Evolutionary conservation across 2,888 invertebrate genomes (phyloP).

Genomic region (Rhyacophila evoluta): DNA sequence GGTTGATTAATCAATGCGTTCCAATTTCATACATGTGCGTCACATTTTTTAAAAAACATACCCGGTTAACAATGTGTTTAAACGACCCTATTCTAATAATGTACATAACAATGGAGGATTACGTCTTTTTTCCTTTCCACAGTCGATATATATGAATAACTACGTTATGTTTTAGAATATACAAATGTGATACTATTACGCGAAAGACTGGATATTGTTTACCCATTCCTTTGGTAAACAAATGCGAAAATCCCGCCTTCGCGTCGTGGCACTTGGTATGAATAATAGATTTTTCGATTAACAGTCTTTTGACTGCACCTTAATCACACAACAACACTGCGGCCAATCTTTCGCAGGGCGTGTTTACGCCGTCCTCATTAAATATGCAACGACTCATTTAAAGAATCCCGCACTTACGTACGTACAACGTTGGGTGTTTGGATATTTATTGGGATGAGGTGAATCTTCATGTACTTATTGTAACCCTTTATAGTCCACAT

Average conservation of each 20-base stretch:
- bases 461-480: too few relatives aligned
- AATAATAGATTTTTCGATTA: slow-evolving; percentile 55
- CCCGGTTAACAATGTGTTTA: too few relatives aligned
- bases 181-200: neutral
- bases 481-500: too few relatives aligned
- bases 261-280: slow-evolving; percentile 37
- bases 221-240: slow-evolving; percentile 32
- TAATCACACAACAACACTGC: slow-evolving; percentile 22
- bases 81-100: too few relatives aligned
- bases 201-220: neutral
- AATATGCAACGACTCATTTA: slow-evolving; percentile 21
- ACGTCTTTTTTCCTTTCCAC: too few relatives aligned
- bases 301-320: slow-evolving; percentile 48
- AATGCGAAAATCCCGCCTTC: slow-evolving; percentile 31
- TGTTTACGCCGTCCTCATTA: slow-evolving; percentile 22
- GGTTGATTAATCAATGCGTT: too few relatives aligned
- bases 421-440: neutral
- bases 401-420: slow-evolving; percentile 12
- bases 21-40: too few relatives aligned
- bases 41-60: too few relatives aligned
- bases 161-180: neutral
- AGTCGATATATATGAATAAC: too few relatives aligned
- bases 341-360: slow-evolving; percentile 24
- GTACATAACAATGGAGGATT: too few relatives aligned
- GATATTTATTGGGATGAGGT: neutral